Evolutionary conservation across 2,888 invertebrate species (phyloP), one percentile per base, ranked within the genome.

Genomic region (Philereme vetulata): DNA sequence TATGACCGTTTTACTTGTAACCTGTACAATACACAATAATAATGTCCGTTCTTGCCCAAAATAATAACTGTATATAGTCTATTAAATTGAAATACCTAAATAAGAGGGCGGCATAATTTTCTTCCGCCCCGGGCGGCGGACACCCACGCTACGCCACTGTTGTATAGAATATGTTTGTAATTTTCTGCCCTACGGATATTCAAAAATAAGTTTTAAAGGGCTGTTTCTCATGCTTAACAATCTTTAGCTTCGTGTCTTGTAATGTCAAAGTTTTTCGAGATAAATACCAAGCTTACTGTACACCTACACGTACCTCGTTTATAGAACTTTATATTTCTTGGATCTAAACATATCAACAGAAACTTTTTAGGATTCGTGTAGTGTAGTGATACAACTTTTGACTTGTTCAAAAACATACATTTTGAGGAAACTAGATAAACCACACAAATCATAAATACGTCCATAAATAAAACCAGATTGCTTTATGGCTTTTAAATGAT

Each of bases 401-500:
- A 2, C 21, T 21, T 21, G 21, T 21, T 21, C 21, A 21, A 21
- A 21, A 9, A n/a, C n/a, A 8, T 8, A 40, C 2, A 4, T 43
- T 43, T 43, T 43, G 11, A 43, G 11, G 5, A 52, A 46, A 47
- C 33, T 10, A n/a, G 10, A 11, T 32, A 47, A 47, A 47, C 10
- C 47, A 34, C 10, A 54, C 21, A 58, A 47, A 48, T 52, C 47
- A 42, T 47, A 5, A 0, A 51, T 8, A 51, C 10, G 43, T 36
- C 40, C 32, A 50, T 51, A 46, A 56, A 51, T 35, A 40, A 46
- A 51, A 46, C 56, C 45, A 47, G 43, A 47, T 38, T 51, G 44
- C 56, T 48, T 60, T 61, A 56, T 56, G 45, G 36, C 48, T 60
- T 60, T 52, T 49, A 45, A 56, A 56, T 60, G 48, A 52, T 56